Percentiles rank a stretch among this genome's conserved stretches.
Conservation (phyloP, 2,113 vertebrate genomes). For the Chloropsis cyanopogon region DNA sequence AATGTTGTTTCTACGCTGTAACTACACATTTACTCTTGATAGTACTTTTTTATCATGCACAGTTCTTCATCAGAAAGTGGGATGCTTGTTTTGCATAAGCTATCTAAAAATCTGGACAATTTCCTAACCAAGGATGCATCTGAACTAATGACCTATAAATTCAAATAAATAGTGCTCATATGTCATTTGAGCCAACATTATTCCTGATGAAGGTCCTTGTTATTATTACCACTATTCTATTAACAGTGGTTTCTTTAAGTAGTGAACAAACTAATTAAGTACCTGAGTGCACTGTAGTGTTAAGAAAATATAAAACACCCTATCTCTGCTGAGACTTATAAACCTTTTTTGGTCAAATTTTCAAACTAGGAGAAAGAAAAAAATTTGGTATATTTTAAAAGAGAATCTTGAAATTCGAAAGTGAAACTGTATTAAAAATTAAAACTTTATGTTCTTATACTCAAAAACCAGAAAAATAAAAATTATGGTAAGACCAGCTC, state of each 20-base stretch:
- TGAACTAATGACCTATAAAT: not conserved
- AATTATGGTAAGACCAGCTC: not conserved
- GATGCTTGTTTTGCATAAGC: not conserved
- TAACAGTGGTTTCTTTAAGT: not conserved
- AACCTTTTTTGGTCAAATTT: not conserved
- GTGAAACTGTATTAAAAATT: not conserved
- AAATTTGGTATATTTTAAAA: not conserved
- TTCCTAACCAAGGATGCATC: not conserved
- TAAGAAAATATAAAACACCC: not conserved
- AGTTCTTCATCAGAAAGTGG: not conserved
- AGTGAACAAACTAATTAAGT: not conserved
- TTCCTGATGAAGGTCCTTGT: not conserved
- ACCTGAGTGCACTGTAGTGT: not conserved
- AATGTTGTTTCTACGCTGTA: not conserved
- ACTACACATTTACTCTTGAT: not conserved
- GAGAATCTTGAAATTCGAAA: not conserved
- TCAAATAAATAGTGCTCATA: not conserved
- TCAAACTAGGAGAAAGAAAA: not conserved
- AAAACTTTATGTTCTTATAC: not conserved
- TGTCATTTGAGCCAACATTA: not conserved
- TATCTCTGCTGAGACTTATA: not conserved
- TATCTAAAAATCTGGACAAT: not conserved
- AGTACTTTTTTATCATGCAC: not conserved
- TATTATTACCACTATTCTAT: not conserved
- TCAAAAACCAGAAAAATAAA: not conserved